Percentiles rank a stretch among this genome's conserved stretches.
phyloP scores from a whole-genome alignment of 2,888 invertebrate species.

The Epinotia brunnichana region DNA sequence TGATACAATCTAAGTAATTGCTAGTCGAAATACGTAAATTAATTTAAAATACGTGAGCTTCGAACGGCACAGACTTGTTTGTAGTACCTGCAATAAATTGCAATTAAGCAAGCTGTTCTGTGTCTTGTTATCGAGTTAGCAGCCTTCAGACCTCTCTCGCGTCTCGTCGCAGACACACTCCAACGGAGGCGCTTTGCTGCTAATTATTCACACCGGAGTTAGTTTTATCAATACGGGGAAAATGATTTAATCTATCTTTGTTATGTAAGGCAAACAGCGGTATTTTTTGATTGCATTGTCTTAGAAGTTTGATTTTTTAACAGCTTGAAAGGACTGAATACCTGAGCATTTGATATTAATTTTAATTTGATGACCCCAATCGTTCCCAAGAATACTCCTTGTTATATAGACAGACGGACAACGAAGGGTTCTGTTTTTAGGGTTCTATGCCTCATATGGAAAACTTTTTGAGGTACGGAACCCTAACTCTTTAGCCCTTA shows the following conservation, averaged over 20 bases:
- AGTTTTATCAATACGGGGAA: conserved; percentile 14
- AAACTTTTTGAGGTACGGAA: too few relatives aligned
- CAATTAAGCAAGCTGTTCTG: conserved; percentile 81
- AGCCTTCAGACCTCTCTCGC: conserved; percentile 72
- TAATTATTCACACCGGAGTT: conserved; percentile 63
- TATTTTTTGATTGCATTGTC: neutral
- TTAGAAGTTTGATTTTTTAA: too few relatives aligned
- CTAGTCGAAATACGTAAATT: conserved; percentile 76
- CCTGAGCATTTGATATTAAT: too few relatives aligned
- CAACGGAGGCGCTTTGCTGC: conserved; percentile 62
- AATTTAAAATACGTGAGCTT: conserved; percentile 82
- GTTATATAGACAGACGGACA: too few relatives aligned
- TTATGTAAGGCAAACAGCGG: neutral
- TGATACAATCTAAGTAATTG: conserved; percentile 60
- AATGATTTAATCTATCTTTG: neutral
- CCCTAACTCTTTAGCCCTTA: too few relatives aligned
- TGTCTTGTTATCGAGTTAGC: conserved; percentile 83
- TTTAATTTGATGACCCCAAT: too few relatives aligned
- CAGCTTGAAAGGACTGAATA: too few relatives aligned
- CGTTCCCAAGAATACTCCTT: too few relatives aligned
- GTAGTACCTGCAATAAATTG: conserved; percentile 84
- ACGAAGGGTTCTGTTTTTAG: too few relatives aligned
- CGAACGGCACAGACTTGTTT: conserved; percentile 78
- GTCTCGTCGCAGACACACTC: conserved; percentile 66
- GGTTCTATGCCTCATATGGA: too few relatives aligned